Conservation (phyloP, 2,113 vertebrate genomes). For the Tragulus kanchil region DNA sequence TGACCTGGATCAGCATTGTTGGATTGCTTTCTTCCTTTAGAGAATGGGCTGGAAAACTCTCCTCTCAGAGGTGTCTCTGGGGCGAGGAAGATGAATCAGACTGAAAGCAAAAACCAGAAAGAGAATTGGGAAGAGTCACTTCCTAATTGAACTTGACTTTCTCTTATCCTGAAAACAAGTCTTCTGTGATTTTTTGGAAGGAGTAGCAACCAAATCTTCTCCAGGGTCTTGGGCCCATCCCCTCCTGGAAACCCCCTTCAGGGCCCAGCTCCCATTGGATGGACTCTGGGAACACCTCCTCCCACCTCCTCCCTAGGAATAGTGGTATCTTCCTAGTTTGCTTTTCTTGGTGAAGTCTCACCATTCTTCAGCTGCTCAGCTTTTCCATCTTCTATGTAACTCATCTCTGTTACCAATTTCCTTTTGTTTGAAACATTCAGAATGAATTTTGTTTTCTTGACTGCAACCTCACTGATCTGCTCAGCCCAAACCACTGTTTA, state of each 20-base stretch:
- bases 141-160: slow-evolving; percentile 53
- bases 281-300: neutral
- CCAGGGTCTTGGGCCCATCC: neutral
- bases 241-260: neutral
- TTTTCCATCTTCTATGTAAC: neutral
- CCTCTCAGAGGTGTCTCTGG: neutral
- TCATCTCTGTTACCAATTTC: neutral
- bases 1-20: neutral
- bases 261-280: neutral
- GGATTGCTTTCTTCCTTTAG: slow-evolving; percentile 10
- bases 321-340: neutral
- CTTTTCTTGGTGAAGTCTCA: neutral
- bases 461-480: neutral
- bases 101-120: neutral
- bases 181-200: neutral
- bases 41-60: slow-evolving; percentile 41
- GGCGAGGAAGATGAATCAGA: neutral
- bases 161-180: neutral
- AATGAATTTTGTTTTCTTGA: slow-evolving; percentile 10
- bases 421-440: slow-evolving; percentile 23
- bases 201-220: neutral
- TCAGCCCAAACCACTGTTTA: slow-evolving; percentile 3
- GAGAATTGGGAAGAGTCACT: slow-evolving; percentile 2
- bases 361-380: neutral
- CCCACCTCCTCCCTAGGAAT: neutral